phyloP scores from a whole-genome alignment of 2,113 vertebrate genomes.

The Pangasianodon gigas region DNA sequence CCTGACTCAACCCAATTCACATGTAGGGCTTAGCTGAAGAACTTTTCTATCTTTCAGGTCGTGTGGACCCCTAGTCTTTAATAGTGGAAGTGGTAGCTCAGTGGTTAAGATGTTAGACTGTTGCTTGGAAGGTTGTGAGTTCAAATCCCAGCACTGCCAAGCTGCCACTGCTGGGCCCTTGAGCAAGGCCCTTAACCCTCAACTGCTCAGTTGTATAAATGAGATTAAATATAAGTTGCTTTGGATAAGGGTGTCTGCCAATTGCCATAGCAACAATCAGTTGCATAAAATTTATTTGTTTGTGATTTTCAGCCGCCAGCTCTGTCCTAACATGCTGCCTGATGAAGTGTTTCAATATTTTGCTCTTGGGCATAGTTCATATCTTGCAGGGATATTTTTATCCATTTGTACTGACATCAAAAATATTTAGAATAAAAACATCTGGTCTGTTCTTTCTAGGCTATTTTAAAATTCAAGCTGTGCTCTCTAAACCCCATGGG shows the following conservation, averaged over 20 bases:
- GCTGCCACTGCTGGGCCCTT: too few species aligned
- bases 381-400: neutral
- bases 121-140: too few species aligned
- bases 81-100: neutral
- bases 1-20: neutral
- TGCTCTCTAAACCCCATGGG: neutral
- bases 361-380: neutral
- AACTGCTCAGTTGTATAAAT: too few species aligned
- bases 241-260: too few species aligned
- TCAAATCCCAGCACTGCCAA: too few species aligned
- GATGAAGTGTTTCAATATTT: neutral
- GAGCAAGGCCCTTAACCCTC: too few species aligned
- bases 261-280: neutral
- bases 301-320: neutral
- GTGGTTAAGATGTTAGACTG: too few species aligned
- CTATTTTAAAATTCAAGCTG: neutral
- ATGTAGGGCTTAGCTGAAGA: neutral
- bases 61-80: neutral
- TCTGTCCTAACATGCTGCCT: neutral
- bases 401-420: neutral
- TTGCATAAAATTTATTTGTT: neutral
- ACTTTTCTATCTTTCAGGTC: neutral
- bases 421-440: neutral
- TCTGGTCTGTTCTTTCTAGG: neutral
- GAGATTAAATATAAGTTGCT: too few species aligned